Evolutionary conservation across 2,797 vertebrate species (phyloP), one percentile per base, ranked within the genome.

Genomic region (Xerus rutilus): DNA sequence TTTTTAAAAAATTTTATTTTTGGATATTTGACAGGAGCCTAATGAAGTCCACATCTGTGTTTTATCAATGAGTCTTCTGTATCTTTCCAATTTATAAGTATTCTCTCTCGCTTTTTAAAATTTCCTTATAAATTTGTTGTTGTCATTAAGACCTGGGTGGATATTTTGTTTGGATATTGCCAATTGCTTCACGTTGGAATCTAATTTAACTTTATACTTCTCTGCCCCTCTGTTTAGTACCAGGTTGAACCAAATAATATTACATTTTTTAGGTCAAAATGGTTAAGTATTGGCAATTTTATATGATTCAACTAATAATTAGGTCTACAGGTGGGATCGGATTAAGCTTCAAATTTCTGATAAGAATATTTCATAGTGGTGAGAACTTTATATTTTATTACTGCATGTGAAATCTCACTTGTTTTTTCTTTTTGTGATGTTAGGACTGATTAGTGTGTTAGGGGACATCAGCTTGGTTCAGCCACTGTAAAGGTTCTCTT

Each of bases 281-380:
- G 14, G 4, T 39, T 11, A 65, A 64, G 9, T 49, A 57, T n/a
- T 81, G 39, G 30, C 4, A 14, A 64, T 90, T 89, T 89, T 78
- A 43, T 78, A n/a, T 83, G 49, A 47, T 49, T 87, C 18, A 85
- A 52, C n/a, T 59, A 70, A 72, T 78, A n/a, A 70, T 81, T 69
- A 74, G 35, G n/a, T 74, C 7, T 89, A 18, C 14, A 91, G 5
- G 1, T 74, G 0, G 69, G 32, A 82, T 76, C 20, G 73, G 12
- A 62, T 94, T 89, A 64, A 62, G 30, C 35, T 59, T 87, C 9
- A 79, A 17, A 74, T 79, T 95, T 94, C 65, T 87, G 77, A 47
- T 45, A 30, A 49, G 73, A 43, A 49, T 83, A 49, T 4, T 43
- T 77, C 12, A 14, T 39, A n/a, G 23, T 43, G 8, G 47, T 76